Base-by-base conservation (phyloP, 1,140 invertebrate species). In the Habropoda laboriosa region DNA sequence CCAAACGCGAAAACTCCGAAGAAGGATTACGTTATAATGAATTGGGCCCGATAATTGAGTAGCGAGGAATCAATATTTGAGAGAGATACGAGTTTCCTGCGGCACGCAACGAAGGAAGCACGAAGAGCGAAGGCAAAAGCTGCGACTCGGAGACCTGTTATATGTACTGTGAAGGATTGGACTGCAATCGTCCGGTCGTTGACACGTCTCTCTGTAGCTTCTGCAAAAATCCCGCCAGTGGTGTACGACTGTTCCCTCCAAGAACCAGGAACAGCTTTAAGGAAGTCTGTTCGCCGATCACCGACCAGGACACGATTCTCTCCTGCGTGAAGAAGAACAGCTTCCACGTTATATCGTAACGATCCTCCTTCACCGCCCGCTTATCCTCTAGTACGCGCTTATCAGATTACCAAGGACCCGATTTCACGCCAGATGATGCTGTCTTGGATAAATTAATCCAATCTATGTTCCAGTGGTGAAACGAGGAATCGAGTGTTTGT, bases 181-280 rank as follows among this genome's bases (percentile, higher is more conserved):
- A 67, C 66, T 61, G 68, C 63, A 58, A 82, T 80, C 49, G 58
- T 30, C 40, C 77, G 77, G 77, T 82, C 80, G 61, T 82, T 82
- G 77, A 80, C 80, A 72, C 77, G 80, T 51, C 45, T 51, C 45
- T 21, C 30, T 55, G 42, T 64, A 66, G 60, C 49, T 67, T 64
- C 12, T 53, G 42, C 32, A 66, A 73, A 79, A 82, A 58, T 64
- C 45, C 55, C 40, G n/a, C n/a, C 60, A 21, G 6, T 40, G 35
- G 10, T n/a, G n/a, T 13, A 67, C 55, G 38, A 24, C 47, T 32
- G 38, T 47, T 53, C 27, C n/a, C 13, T 47, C 49, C 7, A 10
- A 53, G 45, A 74, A 74, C 27, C n/a, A 57, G 45, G 47, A 63
- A 72, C 24, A 68, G 27, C 27, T n/a, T 32, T 42, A 30, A 57